Evolutionary conservation across 2,113 vertebrate genomes (phyloP), one percentile per base, ranked within the genome.

Genomic region (Prinia subflava): DNA sequence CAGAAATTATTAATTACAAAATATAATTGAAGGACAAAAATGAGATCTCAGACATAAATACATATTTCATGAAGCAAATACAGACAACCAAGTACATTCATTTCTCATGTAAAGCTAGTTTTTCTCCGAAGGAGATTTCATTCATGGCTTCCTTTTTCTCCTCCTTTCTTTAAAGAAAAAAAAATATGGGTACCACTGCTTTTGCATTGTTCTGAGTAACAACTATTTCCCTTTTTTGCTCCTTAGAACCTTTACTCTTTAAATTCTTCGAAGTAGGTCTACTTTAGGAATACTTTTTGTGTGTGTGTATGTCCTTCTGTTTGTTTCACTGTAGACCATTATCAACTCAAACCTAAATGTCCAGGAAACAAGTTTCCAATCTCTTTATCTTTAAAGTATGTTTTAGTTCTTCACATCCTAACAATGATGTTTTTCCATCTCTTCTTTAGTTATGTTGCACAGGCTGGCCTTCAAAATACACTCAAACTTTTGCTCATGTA

Each of bases 1-100:
- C 69, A 88, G 80, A 89, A 94, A 90, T 93, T 90, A 78, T 90
- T 93, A 88, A 92, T 94, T 95, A 71, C n/a, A 80, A 90, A 87
- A 71, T 90, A 81, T 60, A 96, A 94, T 75, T 83, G 71, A 90
- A 86, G 28, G 52, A 47, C 21, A 88, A 89, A 83, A 89, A 59
- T 78, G 33, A 77, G 41, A 95, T 91, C 0, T 15, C 39, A 75
- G 60, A 20, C 59, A 67, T 75, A 76, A 78, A 86, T 90, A 46
- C n/a, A 75, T 90, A 83, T 93, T 94, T 93, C 65, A 94, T 83
- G 93, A 95, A 80, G 24, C 3, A 2, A 81, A 14, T 35, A 39
- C 55, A 80, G 67, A 49, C n/a, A 74, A 81, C 24, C 9, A 76
- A 75, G 25, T 62, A n/a, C 41, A 37, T 77, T 90, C 3, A 49